Conservation (phyloP, 1,140 invertebrate species). For the Drosophila kohkoa region DNA sequence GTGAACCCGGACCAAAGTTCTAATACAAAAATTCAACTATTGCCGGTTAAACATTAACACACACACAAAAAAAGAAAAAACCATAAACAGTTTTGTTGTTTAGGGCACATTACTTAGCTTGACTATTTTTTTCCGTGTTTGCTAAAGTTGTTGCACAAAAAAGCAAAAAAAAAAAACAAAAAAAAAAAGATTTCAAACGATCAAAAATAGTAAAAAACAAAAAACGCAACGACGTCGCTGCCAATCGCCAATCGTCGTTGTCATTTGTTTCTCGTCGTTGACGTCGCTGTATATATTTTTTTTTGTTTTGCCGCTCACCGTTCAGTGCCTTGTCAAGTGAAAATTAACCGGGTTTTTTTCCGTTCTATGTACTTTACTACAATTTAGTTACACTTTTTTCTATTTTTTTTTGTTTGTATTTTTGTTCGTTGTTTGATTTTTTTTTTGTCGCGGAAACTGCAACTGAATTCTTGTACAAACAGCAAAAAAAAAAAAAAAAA, state of each 20-base stretch:
- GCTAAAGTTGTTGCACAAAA: no score
- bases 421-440: not conserved
- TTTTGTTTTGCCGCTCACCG: constrained; percentile 8
- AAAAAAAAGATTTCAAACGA: no score
- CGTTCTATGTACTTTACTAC: constrained; percentile 49
- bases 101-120: no score
- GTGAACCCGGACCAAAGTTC: constrained; percentile 24
- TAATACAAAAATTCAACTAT: not conserved
- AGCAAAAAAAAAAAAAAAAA: constrained; percentile 1
- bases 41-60: no score
- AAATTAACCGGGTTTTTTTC: constrained; percentile 54
- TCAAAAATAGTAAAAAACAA: no score
- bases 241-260: not conserved
- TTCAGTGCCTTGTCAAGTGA: constrained; percentile 51
- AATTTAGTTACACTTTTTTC: constrained; percentile 42
- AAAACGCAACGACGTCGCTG: no score
- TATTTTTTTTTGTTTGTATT: constrained; percentile 32
- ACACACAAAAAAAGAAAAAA: no score
- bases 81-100: no score
- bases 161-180: no score
- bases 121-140: no score
- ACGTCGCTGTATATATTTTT: not conserved
- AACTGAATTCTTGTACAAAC: constrained; percentile 7
- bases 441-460: constrained; percentile 10
- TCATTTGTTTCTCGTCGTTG: constrained; percentile 8